phyloP scores from a whole-genome alignment of 2,113 vertebrate genomes.

The Phalacrocorax pelagicus region DNA sequence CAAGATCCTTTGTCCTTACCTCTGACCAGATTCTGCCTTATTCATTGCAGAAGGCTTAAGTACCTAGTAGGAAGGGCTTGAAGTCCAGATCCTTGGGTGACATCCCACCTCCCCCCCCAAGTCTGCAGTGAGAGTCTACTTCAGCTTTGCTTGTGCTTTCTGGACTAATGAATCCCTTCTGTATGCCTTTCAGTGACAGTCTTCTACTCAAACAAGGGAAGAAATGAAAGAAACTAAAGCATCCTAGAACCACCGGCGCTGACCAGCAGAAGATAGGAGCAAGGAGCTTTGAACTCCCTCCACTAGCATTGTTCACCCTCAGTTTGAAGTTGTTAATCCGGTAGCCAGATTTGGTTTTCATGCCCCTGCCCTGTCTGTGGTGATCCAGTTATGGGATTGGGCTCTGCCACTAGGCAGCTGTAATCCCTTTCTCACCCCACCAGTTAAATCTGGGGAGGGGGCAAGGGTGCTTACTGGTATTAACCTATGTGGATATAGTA shows the following conservation, averaged over 20 bases:
- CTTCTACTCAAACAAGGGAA: constrained; percentile 72
- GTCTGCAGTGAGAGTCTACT: not conserved
- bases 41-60: not conserved
- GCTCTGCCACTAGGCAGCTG: not conserved
- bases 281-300: constrained; percentile 7
- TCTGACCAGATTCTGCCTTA: not conserved
- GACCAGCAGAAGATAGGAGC: constrained; percentile 1
- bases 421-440: not conserved
- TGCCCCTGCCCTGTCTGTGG: not conserved
- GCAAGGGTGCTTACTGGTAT: not conserved
- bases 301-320: not conserved
- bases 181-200: constrained; percentile 71
- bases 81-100: not conserved
- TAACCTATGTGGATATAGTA: not conserved
- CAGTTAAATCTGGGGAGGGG: not conserved
- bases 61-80: not conserved
- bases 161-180: not conserved
- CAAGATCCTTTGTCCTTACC: not conserved
- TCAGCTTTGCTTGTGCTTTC: not conserved
- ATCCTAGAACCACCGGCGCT: not conserved
- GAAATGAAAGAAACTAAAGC: constrained; percentile 68
- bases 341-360: not conserved
- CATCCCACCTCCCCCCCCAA: too few species aligned
- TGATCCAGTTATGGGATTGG: not conserved
- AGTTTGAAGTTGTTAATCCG: not conserved